Conservation (phyloP, 2,888 invertebrate species). For the Eristalinus aeneus region DNA sequence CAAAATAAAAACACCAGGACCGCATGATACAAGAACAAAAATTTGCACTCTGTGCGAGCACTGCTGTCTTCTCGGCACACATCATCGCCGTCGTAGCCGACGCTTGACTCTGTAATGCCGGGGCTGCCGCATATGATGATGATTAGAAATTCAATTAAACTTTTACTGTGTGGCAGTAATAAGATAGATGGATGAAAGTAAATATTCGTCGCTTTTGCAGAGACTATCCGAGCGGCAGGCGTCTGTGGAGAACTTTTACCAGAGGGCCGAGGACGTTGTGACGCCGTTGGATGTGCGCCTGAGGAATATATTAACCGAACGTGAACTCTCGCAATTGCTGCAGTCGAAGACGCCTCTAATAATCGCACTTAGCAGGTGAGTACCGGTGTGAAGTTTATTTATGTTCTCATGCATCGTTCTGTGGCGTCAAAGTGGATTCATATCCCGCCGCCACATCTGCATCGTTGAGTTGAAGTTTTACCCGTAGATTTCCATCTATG, state of each 20-base stretch:
- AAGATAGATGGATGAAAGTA: conserved; percentile 36
- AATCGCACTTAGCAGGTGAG: conserved; percentile 78
- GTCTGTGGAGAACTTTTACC: conserved; percentile 64
- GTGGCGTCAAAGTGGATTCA: neutral
- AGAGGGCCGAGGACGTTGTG: conserved; percentile 61
- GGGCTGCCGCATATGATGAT: conserved; percentile 1
- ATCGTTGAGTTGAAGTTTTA: neutral
- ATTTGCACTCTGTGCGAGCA: neutral
- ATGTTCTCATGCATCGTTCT: neutral
- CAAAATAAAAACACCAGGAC: neutral
- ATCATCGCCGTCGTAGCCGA: conserved; percentile 25
- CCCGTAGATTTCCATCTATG: too few species aligned
- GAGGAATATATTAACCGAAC: conserved; percentile 72
- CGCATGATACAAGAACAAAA: neutral
- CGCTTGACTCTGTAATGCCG: conserved; percentile 7
- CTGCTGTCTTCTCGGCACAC: conserved; percentile 5
- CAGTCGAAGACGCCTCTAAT: conserved; percentile 75
- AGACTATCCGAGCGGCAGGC: conserved; percentile 61
- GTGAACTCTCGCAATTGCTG: conserved; percentile 71
- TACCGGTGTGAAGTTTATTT: conserved; percentile 11
- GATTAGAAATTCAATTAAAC: conserved; percentile 66
- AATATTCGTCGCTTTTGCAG: conserved; percentile 40
- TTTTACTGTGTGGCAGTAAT: conserved; percentile 29
- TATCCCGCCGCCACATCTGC: neutral
- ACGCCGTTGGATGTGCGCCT: conserved; percentile 51